A percentile compares a stretch with the other conserved stretches of the same genome.
Evolutionary conservation across 2,797 vertebrate species (phyloP).

Genomic region (Tenualosa thibaudeaui): DNA sequence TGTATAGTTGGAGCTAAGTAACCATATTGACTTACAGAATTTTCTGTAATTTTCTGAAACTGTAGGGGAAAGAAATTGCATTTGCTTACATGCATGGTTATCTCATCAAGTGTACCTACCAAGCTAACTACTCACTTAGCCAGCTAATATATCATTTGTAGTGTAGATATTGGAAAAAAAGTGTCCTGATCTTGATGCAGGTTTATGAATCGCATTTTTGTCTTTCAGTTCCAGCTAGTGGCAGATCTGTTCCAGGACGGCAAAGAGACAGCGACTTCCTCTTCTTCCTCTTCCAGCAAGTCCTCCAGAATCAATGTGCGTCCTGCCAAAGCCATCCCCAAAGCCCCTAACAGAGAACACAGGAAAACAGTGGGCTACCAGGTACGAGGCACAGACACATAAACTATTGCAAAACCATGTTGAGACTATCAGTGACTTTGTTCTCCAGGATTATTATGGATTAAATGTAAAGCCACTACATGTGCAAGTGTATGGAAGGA

Average conservation of each 20-base stretch:
- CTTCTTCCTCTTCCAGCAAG: conserved; percentile 41
- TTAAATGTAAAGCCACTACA: neutral
- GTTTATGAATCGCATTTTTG: conserved; percentile 9
- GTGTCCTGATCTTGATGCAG: neutral
- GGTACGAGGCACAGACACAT: conserved; percentile 66
- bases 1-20: too few species aligned
- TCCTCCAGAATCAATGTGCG: conserved; percentile 79
- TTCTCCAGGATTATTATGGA: neutral
- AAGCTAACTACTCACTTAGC: neutral
- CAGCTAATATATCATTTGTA: conserved; percentile 7
- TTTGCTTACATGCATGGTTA: neutral
- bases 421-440: neutral
- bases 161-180: neutral
- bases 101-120: neutral
- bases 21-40: neutral
- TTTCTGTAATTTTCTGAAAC: neutral
- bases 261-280: conserved; percentile 55
- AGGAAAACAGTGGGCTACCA: conserved; percentile 91
- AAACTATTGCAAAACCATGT: neutral
- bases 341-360: conserved; percentile 87
- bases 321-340: conserved; percentile 72
- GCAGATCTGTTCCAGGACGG: conserved; percentile 88
- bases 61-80: neutral
- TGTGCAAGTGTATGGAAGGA: neutral
- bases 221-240: conserved; percentile 83